Percentiles rank a stretch among this genome's conserved stretches.
Conservation (phyloP, 2,113 vertebrate genomes). For the Lipophrys pholis region DNA sequence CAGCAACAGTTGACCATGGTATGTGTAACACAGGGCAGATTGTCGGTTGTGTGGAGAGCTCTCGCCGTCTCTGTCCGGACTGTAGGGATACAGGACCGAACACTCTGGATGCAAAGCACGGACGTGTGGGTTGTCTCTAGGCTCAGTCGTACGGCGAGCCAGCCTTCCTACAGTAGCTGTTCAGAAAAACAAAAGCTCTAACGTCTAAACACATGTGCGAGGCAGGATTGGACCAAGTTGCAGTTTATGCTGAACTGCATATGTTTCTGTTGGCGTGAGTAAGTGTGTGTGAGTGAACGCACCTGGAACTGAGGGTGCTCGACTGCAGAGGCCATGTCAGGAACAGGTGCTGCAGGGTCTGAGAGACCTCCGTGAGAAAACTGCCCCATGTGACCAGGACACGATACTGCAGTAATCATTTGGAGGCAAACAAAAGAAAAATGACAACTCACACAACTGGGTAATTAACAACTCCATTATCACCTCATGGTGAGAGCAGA, state of each 20-base stretch:
- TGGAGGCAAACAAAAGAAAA: background rate
- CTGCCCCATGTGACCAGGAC: background rate
- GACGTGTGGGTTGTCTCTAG: slow-evolving; percentile 53
- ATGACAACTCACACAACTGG: slow-evolving; percentile 12
- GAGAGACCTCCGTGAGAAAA: slow-evolving; percentile 5
- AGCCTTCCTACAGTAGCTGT: slow-evolving; percentile 39
- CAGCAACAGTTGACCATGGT: slow-evolving; percentile 59
- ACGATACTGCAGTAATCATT: background rate
- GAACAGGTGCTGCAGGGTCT: slow-evolving; percentile 60
- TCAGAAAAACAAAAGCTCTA: slow-evolving; percentile 34
- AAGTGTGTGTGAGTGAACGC: slow-evolving; percentile 11
- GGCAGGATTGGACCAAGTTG: slow-evolving; percentile 14
- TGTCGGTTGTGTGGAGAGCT: slow-evolving; percentile 57
- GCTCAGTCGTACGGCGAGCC: slow-evolving; percentile 32
- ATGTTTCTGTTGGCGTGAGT: slow-evolving; percentile 29
- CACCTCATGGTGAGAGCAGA: slow-evolving; percentile 36
- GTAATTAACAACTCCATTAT: slow-evolving; percentile 51
- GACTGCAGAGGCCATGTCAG: slow-evolving; percentile 42
- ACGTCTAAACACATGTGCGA: slow-evolving; percentile 43
- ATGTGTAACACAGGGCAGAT: slow-evolving; percentile 54
- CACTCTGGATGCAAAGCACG: slow-evolving; percentile 38
- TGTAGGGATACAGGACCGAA: slow-evolving; percentile 48
- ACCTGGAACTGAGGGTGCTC: slow-evolving; percentile 42
- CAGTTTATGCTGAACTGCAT: slow-evolving; percentile 45
- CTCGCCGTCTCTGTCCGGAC: slow-evolving; percentile 47